These are phyloP conservation scores for Spondyliosoma cantharus DNA, from an alignment of 2,797 vertebrate genomes.

Conservation along the genomic window DNA sequence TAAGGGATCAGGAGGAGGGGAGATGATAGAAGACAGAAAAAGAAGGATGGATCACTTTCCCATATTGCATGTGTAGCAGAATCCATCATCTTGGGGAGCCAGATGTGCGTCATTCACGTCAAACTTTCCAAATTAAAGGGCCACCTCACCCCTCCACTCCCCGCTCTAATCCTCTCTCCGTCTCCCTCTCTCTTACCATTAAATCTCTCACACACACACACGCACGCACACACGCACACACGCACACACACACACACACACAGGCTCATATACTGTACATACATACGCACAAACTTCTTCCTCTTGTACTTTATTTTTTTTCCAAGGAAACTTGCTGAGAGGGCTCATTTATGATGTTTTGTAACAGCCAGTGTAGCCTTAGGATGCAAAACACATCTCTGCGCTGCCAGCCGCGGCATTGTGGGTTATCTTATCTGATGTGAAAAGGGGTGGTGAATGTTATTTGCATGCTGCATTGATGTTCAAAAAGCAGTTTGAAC, in stretches of 20 bases:
- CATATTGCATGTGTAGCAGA: constrained; percentile 72
- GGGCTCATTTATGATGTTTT: constrained; percentile 71
- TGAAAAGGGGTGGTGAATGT: constrained; percentile 78
- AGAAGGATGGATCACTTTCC: constrained; percentile 68
- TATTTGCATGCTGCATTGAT: constrained; percentile 83
- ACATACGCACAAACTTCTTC: constrained; percentile 39
- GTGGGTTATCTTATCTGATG: constrained; percentile 80
- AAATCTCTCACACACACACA: constrained; percentile 30
- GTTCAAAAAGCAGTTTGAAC: constrained; percentile 80
- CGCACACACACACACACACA: constrained; percentile 3
- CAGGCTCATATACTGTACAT: constrained; percentile 6
- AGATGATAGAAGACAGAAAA: constrained; percentile 45
- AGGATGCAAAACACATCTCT: constrained; percentile 74
- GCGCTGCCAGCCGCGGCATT: constrained; percentile 60
- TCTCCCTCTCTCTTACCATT: constrained; percentile 61
- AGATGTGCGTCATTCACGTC: constrained; percentile 78
- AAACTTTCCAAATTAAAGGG: constrained; percentile 82
- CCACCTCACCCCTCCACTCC: constrained; percentile 67
- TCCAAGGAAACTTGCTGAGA: constrained; percentile 67
- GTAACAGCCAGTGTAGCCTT: constrained; percentile 66
- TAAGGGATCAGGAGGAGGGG: constrained; percentile 33
- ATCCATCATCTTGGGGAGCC: constrained; percentile 69
- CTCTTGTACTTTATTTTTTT: constrained; percentile 29
- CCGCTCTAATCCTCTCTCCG: constrained; percentile 68
- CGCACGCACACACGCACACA: no score